Evolutionary conservation across 2,113 vertebrate genomes (phyloP).

Genomic region (Paedocypris sp.): DNA sequence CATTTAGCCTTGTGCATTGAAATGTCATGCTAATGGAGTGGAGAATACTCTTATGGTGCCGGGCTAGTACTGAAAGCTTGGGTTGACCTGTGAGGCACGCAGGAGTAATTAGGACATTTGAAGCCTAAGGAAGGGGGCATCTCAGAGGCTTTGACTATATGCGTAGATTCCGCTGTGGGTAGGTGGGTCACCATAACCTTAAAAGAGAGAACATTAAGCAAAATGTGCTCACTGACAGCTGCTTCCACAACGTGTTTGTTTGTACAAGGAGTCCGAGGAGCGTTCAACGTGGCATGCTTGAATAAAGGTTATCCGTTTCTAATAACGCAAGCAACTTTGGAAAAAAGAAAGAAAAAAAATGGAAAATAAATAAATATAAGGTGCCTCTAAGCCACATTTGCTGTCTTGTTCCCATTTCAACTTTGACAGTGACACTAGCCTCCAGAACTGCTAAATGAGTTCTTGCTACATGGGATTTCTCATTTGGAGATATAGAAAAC

Average conservation of each 20-base stretch:
- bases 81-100: slow-evolving; percentile 42
- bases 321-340: slow-evolving; percentile 8
- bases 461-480: slow-evolving; percentile 18
- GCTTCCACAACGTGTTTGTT: not conserved
- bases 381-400: slow-evolving; percentile 32
- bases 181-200: slow-evolving; percentile 23
- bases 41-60: slow-evolving; percentile 33
- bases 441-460: slow-evolving; percentile 37
- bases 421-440: slow-evolving; percentile 36
- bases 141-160: slow-evolving; percentile 23
- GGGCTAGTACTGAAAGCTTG: slow-evolving; percentile 27
- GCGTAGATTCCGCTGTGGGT: not conserved
- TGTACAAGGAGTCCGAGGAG: too few relatives aligned
- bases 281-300: not conserved
- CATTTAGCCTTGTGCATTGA: slow-evolving; percentile 45
- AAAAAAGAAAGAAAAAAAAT: too few relatives aligned
- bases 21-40: slow-evolving; percentile 28
- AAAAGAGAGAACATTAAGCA: not conserved
- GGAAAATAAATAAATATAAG: too few relatives aligned
- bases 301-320: not conserved
- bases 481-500: slow-evolving; percentile 22
- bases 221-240: not conserved
- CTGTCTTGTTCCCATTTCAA: slow-evolving; percentile 27
- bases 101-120: slow-evolving; percentile 38
- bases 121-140: slow-evolving; percentile 26